These are phyloP conservation scores for Drosophila fungiperda DNA, from an alignment of 2,888 invertebrate species.

Conservation along the genomic window DNA sequence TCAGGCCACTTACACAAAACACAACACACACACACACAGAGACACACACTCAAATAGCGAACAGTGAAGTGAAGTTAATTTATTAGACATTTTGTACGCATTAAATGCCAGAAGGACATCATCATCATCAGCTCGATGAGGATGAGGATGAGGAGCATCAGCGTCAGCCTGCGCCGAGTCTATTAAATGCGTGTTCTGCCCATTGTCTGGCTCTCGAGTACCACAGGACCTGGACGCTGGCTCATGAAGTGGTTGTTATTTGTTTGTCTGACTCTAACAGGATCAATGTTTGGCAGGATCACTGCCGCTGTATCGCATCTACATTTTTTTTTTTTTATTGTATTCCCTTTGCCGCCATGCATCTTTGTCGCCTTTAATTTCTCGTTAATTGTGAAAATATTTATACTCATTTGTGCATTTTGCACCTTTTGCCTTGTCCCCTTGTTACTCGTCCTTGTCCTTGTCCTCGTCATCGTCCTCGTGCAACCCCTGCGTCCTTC, in stretches of 20 bases:
- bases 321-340: conserved; percentile 22
- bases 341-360: conserved; percentile 39
- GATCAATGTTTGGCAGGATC: conserved; percentile 52
- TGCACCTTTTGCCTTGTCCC: conserved; percentile 75
- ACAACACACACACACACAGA: conserved; percentile 48
- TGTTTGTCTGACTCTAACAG: conserved; percentile 69
- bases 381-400: conserved; percentile 84
- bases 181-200: conserved; percentile 78
- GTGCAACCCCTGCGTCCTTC: conserved; percentile 38
- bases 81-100: conserved; percentile 82
- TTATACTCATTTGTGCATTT: conserved; percentile 84
- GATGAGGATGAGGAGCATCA: conserved; percentile 51
- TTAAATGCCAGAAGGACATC: conserved; percentile 80
- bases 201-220: conserved; percentile 74
- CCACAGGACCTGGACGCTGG: conserved; percentile 50
- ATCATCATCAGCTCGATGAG: conserved; percentile 63
- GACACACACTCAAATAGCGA: conserved; percentile 34
- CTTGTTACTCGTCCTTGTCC: conserved; percentile 9
- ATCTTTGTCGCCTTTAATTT: conserved; percentile 82
- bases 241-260: conserved; percentile 72
- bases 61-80: conserved; percentile 82
- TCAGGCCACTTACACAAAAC: conserved; percentile 79
- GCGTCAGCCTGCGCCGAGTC: conserved; percentile 57
- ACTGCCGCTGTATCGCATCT: conserved; percentile 58
- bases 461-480: neutral